These are phyloP conservation scores for Gallinago undulata DNA, from an alignment of 2,113 vertebrate species.

Conservation along the genomic window DNA sequence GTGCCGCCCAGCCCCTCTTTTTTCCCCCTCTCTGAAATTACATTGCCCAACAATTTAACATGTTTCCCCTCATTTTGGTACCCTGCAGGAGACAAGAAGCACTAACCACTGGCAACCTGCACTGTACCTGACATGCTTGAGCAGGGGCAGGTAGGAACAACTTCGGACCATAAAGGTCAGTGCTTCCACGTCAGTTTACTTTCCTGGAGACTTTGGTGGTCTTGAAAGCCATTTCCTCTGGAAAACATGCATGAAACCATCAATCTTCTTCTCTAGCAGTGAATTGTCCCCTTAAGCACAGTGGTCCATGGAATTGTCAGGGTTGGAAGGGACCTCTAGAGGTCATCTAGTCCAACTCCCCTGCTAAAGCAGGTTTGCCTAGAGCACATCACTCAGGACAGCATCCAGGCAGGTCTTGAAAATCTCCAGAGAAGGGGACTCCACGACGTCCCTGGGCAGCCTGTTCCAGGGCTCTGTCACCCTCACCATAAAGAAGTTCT, in stretches of 20 bases:
- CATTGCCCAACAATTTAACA: neutral
- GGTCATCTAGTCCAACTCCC: no score
- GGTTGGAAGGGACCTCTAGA: no score
- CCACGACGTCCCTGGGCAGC: no score
- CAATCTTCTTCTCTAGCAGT: neutral
- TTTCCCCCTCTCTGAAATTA: rapidly evolving
- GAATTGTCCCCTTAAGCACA: neutral
- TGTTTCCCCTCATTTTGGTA: neutral
- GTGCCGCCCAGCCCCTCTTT: neutral
- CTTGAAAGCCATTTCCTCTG: neutral
- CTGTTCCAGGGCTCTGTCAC: no score
- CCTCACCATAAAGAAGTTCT: no score
- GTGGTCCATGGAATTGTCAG: no score
- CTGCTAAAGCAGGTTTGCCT: no score
- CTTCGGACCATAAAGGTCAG: neutral
- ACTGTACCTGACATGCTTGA: neutral
- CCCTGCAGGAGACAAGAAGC: neutral
- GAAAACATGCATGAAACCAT: neutral
- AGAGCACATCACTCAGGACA: no score
- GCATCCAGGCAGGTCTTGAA: no score
- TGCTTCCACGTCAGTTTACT: neutral
- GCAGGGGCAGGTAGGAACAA: neutral
- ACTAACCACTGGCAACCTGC: neutral
- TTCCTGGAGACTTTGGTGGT: neutral
- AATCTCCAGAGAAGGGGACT: no score